Base-by-base conservation (phyloP, 1,140 invertebrate genomes). In the Panagrolaimus sp. region DNA sequence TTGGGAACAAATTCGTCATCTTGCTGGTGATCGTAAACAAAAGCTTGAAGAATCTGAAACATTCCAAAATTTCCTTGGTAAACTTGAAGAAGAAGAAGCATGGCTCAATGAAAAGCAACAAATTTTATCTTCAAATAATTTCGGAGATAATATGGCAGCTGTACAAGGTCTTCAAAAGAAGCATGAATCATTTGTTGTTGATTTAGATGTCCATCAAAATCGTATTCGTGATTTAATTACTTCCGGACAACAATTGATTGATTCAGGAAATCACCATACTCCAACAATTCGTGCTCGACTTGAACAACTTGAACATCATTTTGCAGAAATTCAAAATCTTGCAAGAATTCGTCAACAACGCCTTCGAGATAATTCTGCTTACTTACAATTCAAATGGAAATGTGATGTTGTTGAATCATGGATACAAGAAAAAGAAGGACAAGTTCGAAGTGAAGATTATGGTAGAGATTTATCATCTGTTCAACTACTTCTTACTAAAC, bases 371-470 rank as follows among this genome's bases (percentile, higher is more conserved):
- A 98, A 98, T 85, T 94, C 92, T 0, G 94, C 94, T 25, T 98
- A 97, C 85, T 86, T 98, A 72, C 95, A 98, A 84, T 97, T 98
- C 83, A 94, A 98, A 25, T 99, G 96, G 96, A 99, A 98, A 85
- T 95, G 96, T 5, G 96, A 99, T 86, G 96, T 99, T 47, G 96
- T 99, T 0, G 96, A 99, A 84, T 95, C 92, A 61, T 99, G 96
- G 96, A 98, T 99, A 79, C 93, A 84, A 43, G 96, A 99, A 84
- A 98, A 98, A 85, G 96, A 98, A 85, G 91, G 91, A 13, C 94
- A 98, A 84, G 92, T 95, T 23, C 88, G 91, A 43, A 92, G 90
- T 11, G 92, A 95, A 77, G 93, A 96, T 82, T 96, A 90, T 84
- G 93, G 93, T 63, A 88, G 91, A 43, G 94, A 93, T 87, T 87